Evolutionary conservation across 2,888 invertebrate species (phyloP).

Genomic region (Lymantria dispar): DNA sequence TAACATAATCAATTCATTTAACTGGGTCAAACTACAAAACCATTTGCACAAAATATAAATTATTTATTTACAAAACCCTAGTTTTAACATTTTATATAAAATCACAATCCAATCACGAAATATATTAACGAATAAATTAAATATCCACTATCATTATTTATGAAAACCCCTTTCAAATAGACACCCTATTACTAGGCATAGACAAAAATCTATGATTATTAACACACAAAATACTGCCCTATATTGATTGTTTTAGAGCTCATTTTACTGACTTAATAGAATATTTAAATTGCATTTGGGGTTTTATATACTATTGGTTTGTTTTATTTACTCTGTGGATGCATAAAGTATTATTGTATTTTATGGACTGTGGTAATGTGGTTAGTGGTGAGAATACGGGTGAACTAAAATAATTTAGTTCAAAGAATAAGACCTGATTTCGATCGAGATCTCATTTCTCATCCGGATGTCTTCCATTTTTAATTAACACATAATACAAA

Average conservation of each 20-base stretch:
- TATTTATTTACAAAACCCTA: constrained; percentile 23
- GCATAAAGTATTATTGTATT: neutral
- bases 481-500: too few species aligned
- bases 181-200: constrained; percentile 50
- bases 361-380: neutral
- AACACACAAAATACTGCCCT: constrained; percentile 16
- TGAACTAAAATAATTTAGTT: neutral
- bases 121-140: constrained; percentile 43
- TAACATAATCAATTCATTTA: constrained; percentile 12
- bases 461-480: too few species aligned
- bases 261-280: constrained; percentile 11
- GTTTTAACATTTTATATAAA: constrained; percentile 32
- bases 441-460: too few species aligned
- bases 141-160: constrained; percentile 32
- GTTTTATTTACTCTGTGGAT: constrained; percentile 18
- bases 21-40: constrained; percentile 16
- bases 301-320: constrained; percentile 19
- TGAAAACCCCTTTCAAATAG: constrained; percentile 33
- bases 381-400: neutral
- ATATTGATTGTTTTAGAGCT: neutral
- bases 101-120: constrained; percentile 37
- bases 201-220: constrained; percentile 42
- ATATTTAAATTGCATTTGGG: constrained; percentile 8
- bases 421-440: too few species aligned
- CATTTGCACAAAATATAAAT: constrained; percentile 11